Percentiles rank a stretch among this genome's conserved stretches.
Conservation (phyloP, 1,140 invertebrate genomes). For the Drosophila bocqueti region DNA sequence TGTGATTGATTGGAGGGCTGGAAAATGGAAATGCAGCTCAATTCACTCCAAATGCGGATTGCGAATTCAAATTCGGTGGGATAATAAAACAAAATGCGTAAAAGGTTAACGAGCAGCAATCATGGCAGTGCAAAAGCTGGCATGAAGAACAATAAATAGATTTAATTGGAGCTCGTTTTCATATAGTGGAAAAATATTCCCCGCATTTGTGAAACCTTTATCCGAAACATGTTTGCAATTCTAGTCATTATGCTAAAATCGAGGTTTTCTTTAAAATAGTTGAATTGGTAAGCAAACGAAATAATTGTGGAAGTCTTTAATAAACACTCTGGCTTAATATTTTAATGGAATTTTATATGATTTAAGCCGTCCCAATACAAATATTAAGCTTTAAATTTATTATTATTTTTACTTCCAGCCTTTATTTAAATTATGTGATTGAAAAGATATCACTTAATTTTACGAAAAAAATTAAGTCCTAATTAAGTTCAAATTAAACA, state of each 20-base stretch:
- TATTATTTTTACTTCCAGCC: not conserved
- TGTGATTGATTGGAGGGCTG: conserved; percentile 68
- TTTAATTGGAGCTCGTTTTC: not conserved
- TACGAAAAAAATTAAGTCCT: not conserved
- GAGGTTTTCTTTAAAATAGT: not conserved
- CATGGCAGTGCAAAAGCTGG: not conserved
- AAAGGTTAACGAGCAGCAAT: conserved; percentile 16
- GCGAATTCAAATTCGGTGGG: conserved; percentile 31
- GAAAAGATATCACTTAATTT: not conserved
- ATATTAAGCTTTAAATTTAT: not conserved
- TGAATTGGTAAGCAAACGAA: not conserved
- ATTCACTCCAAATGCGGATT: conserved; percentile 29
- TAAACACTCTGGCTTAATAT: not conserved
- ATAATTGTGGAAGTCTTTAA: not conserved
- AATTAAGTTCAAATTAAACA: not conserved
- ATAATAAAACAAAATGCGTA: conserved; percentile 37
- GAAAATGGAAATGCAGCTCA: conserved; percentile 40
- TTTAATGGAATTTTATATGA: not conserved
- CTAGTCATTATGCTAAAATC: not conserved
- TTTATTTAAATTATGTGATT: not conserved
- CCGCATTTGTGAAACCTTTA: not conserved
- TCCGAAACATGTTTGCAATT: not conserved
- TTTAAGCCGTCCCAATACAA: not conserved
- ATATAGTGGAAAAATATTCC: not conserved
- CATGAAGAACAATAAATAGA: conserved; percentile 2